A percentile compares a stretch with the other conserved stretches of the same genome.
Conservation (phyloP, 1,140 invertebrate genomes). For the Nylanderia fulva region DNA sequence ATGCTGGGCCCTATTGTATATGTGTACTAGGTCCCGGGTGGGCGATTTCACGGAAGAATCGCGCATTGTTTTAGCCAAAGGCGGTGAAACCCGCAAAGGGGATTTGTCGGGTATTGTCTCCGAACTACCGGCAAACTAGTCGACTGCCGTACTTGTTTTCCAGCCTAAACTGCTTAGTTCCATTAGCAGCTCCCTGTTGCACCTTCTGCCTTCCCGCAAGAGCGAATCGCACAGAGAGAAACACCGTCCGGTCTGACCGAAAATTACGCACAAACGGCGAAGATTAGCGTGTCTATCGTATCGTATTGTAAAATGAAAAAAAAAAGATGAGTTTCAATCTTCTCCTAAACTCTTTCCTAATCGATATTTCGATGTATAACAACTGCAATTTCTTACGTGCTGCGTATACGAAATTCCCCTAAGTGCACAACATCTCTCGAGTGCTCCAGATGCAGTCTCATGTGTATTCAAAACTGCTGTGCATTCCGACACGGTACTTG, state of each 20-base stretch:
- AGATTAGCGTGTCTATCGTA: not conserved
- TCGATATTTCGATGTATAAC: not conserved
- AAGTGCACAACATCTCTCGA: not conserved
- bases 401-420: constrained; percentile 7
- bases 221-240: not conserved
- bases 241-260: not conserved
- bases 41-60: constrained; percentile 73
- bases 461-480: constrained; percentile 13
- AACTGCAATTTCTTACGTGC: constrained; percentile 24
- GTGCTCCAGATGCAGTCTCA: not conserved
- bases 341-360: not conserved
- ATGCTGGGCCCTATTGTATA: constrained; percentile 63
- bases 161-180: constrained; percentile 70
- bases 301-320: not conserved
- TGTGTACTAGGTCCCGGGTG: constrained; percentile 58
- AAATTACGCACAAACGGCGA: constrained; percentile 53
- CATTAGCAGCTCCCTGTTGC: constrained; percentile 49
- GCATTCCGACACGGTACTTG: not conserved
- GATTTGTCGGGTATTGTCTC: constrained; percentile 72
- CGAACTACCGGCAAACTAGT: constrained; percentile 67
- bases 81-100: constrained; percentile 62
- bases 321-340: not conserved
- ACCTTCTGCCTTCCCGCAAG: constrained; percentile 10
- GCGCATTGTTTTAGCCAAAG: constrained; percentile 72
- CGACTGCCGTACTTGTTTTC: constrained; percentile 59